phyloP scores from a whole-genome alignment of 92 coral and sea anemone genomes.

The Heliopora coerulea region DNA sequence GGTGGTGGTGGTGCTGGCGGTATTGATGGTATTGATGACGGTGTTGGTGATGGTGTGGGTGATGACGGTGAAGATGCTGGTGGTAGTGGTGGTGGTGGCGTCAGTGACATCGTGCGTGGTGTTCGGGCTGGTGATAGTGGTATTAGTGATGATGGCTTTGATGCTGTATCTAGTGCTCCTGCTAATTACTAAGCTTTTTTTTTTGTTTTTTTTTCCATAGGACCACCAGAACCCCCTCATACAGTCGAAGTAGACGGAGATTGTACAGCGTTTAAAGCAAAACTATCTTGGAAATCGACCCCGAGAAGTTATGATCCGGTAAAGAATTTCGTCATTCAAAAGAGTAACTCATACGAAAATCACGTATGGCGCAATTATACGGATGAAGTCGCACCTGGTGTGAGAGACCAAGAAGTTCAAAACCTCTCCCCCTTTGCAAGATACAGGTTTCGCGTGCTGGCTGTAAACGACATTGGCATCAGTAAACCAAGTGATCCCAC shows the following conservation, averaged over 20 bases:
- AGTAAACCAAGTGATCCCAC: slow-evolving; percentile 78
- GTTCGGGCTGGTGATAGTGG: no score
- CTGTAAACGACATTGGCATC: slow-evolving; percentile 69
- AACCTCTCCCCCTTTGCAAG: slow-evolving; percentile 64
- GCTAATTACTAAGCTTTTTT: no score
- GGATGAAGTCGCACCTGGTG: slow-evolving; percentile 51
- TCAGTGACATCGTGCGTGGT: no score
- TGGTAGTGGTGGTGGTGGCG: no score
- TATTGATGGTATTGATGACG: no score
- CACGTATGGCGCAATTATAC: slow-evolving; percentile 38
- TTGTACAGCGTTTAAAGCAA: slow-evolving; percentile 57
- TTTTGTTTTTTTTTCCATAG: not conserved
- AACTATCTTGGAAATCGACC: slow-evolving; percentile 61
- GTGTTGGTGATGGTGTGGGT: no score
- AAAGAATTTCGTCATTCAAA: slow-evolving; percentile 68
- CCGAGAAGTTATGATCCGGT: slow-evolving; percentile 59
- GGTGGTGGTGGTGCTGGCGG: no score
- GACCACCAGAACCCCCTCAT: slow-evolving; percentile 21
- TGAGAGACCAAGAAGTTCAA: slow-evolving; percentile 18
- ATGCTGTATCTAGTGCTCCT: not conserved
- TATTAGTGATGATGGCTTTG: no score
- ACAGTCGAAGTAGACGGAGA: slow-evolving; percentile 19
- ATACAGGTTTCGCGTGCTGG: slow-evolving; percentile 74
- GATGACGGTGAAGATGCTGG: no score
- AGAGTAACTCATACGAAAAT: slow-evolving; percentile 52